These are phyloP conservation scores for Mamestra configurata DNA, from an alignment of 1,140 invertebrate genomes.

Conservation along the genomic window DNA sequence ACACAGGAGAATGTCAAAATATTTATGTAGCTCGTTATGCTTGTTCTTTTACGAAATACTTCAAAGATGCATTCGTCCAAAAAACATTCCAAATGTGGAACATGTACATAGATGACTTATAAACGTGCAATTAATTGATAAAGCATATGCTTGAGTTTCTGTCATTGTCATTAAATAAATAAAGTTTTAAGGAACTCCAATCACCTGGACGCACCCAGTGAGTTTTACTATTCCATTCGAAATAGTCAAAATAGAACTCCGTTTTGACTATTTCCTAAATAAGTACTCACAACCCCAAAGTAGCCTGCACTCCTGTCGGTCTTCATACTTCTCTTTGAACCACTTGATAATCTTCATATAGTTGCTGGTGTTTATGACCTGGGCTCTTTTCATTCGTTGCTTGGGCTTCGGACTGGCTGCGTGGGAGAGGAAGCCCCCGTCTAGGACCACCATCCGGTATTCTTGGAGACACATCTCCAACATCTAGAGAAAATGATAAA, in stretches of 20 bases:
- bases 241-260: no score
- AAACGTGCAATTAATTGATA: neutral
- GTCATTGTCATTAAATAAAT: no score
- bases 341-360: slow-evolving; percentile 90
- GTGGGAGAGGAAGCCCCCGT: slow-evolving; percentile 94
- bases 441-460: slow-evolving; percentile 93
- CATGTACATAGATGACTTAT: no score
- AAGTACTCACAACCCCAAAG: slow-evolving; percentile 76
- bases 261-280: no score
- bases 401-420: slow-evolving; percentile 88
- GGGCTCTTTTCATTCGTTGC: slow-evolving; percentile 86
- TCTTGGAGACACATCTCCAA: slow-evolving; percentile 93
- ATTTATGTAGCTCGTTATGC: no score
- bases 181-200: no score
- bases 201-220: no score
- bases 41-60: no score
- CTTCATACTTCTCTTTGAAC: slow-evolving; percentile 88
- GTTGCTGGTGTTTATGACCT: slow-evolving; percentile 89
- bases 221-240: no score
- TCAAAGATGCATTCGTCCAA: no score
- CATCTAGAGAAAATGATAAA: slow-evolving; percentile 89
- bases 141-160: neutral
- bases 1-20: no score
- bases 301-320: slow-evolving; percentile 89
- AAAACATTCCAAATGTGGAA: no score